Evolutionary conservation across 1,140 invertebrate species (phyloP), one percentile per base, ranked within the genome.

Genomic region (Eufriesea mexicana): DNA sequence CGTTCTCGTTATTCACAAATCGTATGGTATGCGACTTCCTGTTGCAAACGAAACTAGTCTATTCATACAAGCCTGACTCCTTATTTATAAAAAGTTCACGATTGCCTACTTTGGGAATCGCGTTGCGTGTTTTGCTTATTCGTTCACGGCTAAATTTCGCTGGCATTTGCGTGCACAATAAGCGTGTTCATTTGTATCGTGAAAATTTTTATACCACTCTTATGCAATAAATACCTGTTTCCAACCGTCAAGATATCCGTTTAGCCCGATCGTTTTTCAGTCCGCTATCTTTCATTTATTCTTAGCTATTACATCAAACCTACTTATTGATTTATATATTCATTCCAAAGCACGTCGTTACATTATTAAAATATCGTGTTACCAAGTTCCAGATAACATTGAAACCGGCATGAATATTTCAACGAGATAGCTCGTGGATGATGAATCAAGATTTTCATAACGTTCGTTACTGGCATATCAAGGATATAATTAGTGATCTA

Each of bases 31-130:
- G 54, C 16, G 35, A 59, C 49, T 47, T 57, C 12, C 47, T 18
- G 18, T n/a, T 49, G 51, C 18, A 20, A 74, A 55, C 42, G 42
- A 81, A 75, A 75, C 23, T 16, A n/a, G 16, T 59, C 25, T 54
- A 49, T 77, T 67, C 23, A 16, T 20, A 20, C 20, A 12, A 28
- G 25, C 18, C 23, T 75, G 25, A 2, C 47, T 64, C 8, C 2
- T 49, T 35, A 2, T n/a, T 20, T 51, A 28, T 18, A 25, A 49
- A 28, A 49, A 47, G 68, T 62, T 75, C 6, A 7, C 6, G 25
- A 14, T 25, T n/a, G 20, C 35, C 23, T 20, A 59, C 14, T 76
- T 66, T 64, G 18, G 20, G n/a, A 51, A 35, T 14, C 20, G 23
- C 1, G 8, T 66, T 18, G 25, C 47, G 42, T 28, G 45, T 35